Conservation (phyloP, 2,797 vertebrate species). For the Fundulus diaphanus region DNA sequence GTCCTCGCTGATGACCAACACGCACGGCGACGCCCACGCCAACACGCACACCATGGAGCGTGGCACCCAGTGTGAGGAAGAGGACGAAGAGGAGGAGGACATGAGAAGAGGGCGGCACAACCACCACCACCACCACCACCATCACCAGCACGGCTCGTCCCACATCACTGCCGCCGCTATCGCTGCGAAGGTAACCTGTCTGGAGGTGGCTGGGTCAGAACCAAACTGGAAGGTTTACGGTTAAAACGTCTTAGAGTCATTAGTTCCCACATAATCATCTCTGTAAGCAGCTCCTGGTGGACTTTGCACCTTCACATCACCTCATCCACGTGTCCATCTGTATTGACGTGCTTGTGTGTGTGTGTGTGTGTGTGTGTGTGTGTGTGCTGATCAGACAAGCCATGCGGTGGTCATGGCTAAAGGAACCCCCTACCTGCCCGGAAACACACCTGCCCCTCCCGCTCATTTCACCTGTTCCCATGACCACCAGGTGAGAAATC, state of each 20-base stretch:
- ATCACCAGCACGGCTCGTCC: slow-evolving; percentile 79
- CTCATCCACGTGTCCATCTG: slow-evolving; percentile 14
- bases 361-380: background rate
- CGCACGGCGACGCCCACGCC: slow-evolving; percentile 57
- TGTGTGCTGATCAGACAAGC: slow-evolving; percentile 69
- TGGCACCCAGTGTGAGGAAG: slow-evolving; percentile 91
- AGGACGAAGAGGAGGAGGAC: slow-evolving; percentile 93
- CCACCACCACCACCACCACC: slow-evolving; percentile 85
- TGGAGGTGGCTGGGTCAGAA: no score
- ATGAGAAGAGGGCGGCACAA: slow-evolving; percentile 89
- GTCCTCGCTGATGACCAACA: slow-evolving; percentile 78
- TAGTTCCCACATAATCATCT: background rate
- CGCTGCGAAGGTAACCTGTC: slow-evolving; percentile 89
- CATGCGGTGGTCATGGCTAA: slow-evolving; percentile 83
- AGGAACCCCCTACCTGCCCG: slow-evolving; percentile 73
- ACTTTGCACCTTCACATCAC: background rate
- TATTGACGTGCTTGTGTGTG: slow-evolving; percentile 6
- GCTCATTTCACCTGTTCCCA: slow-evolving; percentile 87
- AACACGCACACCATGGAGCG: slow-evolving; percentile 77
- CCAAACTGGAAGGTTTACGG: background rate
- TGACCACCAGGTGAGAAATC: slow-evolving; percentile 88
- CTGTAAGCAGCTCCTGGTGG: background rate
- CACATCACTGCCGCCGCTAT: slow-evolving; percentile 96
- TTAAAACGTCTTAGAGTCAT: background rate
- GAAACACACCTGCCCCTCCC: slow-evolving; percentile 69